Conservation (phyloP, 2,888 invertebrate genomes). For the Eumacrocentrus americanus region DNA sequence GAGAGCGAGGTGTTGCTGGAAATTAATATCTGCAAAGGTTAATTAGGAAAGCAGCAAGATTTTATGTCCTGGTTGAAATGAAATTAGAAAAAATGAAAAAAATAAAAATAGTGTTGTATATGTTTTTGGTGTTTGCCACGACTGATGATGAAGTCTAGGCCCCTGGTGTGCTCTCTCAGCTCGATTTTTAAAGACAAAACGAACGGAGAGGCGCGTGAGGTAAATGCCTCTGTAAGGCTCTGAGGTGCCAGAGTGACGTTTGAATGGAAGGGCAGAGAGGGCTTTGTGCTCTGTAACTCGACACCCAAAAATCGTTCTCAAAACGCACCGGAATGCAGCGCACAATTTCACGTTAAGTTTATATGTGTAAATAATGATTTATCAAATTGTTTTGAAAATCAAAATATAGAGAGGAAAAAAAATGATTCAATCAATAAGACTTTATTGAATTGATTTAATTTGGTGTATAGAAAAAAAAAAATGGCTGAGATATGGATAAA, state of each 20-base stretch:
- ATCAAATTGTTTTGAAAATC: no score
- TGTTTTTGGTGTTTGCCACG: constrained; percentile 22
- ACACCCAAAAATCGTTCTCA: constrained; percentile 60
- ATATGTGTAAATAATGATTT: no score
- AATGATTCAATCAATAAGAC: no score
- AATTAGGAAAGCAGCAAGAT: not conserved
- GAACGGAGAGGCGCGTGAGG: constrained; percentile 20
- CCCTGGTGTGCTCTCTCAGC: constrained; percentile 9
- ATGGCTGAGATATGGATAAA: no score
- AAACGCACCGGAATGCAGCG: constrained; percentile 45
- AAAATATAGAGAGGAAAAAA: no score
- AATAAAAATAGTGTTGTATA: constrained; percentile 2
- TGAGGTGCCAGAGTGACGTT: constrained; percentile 62
- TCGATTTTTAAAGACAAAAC: constrained; percentile 17
- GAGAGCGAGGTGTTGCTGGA: not conserved
- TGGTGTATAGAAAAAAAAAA: no score
- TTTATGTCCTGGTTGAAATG: not conserved
- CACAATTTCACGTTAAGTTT: constrained; percentile 20
- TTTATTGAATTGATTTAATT: no score
- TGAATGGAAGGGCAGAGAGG: constrained; percentile 56
- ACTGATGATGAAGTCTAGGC: constrained; percentile 41
- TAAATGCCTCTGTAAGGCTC: constrained; percentile 46
- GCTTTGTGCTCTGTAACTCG: constrained; percentile 53
- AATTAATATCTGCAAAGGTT: constrained; percentile 6
- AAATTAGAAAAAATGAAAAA: constrained; percentile 7